Evolutionary conservation across 1,140 invertebrate genomes (phyloP).

Genomic region (Eueides isabella): DNA sequence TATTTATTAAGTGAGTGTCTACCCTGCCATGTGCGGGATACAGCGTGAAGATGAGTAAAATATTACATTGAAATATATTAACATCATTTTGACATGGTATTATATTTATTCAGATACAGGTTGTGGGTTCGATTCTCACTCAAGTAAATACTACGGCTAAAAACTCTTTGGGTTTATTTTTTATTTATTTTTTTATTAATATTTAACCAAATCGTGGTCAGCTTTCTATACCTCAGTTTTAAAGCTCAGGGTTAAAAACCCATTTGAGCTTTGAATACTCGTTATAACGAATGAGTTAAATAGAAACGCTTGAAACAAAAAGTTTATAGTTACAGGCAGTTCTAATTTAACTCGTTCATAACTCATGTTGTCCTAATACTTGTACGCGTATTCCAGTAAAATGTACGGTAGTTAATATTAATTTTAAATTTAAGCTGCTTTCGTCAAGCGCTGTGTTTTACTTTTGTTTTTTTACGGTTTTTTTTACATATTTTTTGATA

Average conservation of each 20-base stretch:
- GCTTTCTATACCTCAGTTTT: neutral
- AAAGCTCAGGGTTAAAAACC: too few relatives aligned
- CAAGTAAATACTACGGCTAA: too few relatives aligned
- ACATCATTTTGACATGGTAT: too few relatives aligned
- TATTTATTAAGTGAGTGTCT: neutral
- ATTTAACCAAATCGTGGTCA: neutral
- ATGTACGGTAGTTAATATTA: neutral
- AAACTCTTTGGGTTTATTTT: too few relatives aligned
- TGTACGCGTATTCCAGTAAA: neutral
- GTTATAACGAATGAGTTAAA: neutral
- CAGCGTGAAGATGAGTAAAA: too few relatives aligned
- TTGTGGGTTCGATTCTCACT: too few relatives aligned
- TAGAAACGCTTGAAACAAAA: neutral
- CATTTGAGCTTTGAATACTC: neutral
- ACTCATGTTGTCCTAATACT: slow-evolving; percentile 3
- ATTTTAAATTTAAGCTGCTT: slow-evolving; percentile 4
- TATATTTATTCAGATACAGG: too few relatives aligned
- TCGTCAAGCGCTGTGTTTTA: neutral
- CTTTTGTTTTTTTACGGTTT: neutral
- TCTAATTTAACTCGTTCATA: neutral
- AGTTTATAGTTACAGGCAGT: neutral
- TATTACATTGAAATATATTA: too few relatives aligned
- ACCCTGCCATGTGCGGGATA: too few relatives aligned
- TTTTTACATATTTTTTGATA: neutral
- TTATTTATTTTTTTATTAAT: too few relatives aligned